Evolutionary conservation across 64 coral and sea anemone species (phyloP), one percentile per base, ranked within the genome.

Genomic region (Dendronephthya gigantea): DNA sequence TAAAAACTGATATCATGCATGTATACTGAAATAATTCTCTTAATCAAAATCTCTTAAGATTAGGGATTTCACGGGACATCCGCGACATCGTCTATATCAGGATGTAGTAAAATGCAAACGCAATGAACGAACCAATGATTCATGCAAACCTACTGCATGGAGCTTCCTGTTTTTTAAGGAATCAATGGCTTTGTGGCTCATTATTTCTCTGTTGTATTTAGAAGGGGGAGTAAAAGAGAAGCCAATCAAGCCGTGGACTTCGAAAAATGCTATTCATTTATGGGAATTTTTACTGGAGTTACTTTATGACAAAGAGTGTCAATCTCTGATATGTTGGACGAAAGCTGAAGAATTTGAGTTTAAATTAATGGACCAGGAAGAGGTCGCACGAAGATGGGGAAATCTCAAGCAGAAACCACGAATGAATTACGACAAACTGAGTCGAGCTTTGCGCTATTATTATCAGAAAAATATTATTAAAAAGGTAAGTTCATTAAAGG

Each of bases 281-380:
- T 92, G 90, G 90, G 90, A 92, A 43, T 92, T 92, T 28, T 79
- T 92, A 9, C 32, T 88, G 47, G 90, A 92, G 50, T 49, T 92
- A 35, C 38, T 92, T 1, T 83, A 75, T 11, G 75, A 85, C 14
- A 82, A 88, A 35, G 83, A 87, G 27, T 85, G 82, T 45, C 27
- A 31, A 29, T 85, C 90, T 25, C 55, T 92, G 0, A 92, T 92
- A 35, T 25, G 76, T 14, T 92, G 90, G 90, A 88, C 43, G 7
- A 85, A 66, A 45, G 48, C 49, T 23, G 86, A 88, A 22, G 45
- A 56, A 0, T 47, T 82, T 23, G 90, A 92, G 35, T 92, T 92
- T 83, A 88, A 84, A 35, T 66, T 92, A 1, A 83, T 58, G 16
- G 84, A 88, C n/a, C 86, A 83, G 37, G 86, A 92, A 34, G 86